Percentiles rank a stretch among this genome's conserved stretches.
Evolutionary conservation across 1,140 invertebrate genomes (phyloP).

Genomic region (Rhyacophila brunnea): DNA sequence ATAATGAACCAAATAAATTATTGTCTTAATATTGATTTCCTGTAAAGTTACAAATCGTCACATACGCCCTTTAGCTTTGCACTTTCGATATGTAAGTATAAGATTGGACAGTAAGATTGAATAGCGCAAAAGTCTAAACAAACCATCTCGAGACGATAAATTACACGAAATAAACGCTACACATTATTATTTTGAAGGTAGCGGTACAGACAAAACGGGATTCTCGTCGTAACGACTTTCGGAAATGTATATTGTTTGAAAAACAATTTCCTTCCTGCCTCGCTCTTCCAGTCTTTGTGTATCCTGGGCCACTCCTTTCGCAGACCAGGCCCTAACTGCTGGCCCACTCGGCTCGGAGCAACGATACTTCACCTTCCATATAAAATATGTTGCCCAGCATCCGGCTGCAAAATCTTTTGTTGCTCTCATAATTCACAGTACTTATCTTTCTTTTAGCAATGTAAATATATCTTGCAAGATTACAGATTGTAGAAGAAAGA

Average conservation of each 20-base stretch:
- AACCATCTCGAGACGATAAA: constrained; percentile 15
- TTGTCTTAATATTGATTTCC: too few relatives aligned
- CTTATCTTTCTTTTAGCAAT: too few relatives aligned
- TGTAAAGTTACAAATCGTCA: too few relatives aligned
- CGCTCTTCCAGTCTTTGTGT: constrained; percentile 20
- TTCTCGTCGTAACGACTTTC: constrained; percentile 32
- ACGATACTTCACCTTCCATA: constrained; percentile 11
- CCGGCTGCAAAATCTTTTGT: constrained; percentile 5
- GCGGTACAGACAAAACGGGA: constrained; percentile 7
- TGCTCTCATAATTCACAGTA: too few relatives aligned
- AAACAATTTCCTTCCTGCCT: constrained; percentile 36
- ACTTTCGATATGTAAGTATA: too few relatives aligned
- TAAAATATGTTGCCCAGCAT: constrained; percentile 33
- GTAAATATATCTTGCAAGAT: too few relatives aligned
- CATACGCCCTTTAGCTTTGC: too few relatives aligned
- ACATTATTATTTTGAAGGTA: constrained; percentile 19
- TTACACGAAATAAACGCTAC: constrained; percentile 23
- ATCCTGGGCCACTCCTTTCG: constrained; percentile 1
- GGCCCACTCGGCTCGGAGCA: neutral
- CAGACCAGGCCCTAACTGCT: neutral
- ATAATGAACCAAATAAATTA: too few relatives aligned
- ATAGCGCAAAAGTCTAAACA: constrained; percentile 7
- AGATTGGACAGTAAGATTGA: too few relatives aligned
- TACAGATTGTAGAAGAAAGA: too few relatives aligned
- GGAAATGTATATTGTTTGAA: constrained; percentile 38